Evolutionary conservation across 2,888 invertebrate species (phyloP).

Genomic region (Ennomos erosarius): DNA sequence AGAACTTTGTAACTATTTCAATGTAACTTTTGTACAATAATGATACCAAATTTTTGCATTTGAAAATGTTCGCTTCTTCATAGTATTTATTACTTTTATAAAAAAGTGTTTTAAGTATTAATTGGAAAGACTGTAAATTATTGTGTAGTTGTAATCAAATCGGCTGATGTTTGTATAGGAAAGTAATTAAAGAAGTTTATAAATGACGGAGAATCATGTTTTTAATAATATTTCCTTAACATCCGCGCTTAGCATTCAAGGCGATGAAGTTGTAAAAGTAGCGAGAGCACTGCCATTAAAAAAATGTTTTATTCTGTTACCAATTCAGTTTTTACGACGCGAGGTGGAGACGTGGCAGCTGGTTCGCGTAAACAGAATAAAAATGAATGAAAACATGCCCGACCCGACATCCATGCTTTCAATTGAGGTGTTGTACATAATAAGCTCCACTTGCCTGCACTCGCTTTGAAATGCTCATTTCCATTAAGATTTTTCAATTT

Average conservation of each 20-base stretch:
- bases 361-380: conserved; percentile 75
- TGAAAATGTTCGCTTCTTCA: conserved; percentile 77
- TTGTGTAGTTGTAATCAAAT: conserved; percentile 79
- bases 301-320: conserved; percentile 72
- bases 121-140: conserved; percentile 84
- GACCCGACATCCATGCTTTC: conserved; percentile 56
- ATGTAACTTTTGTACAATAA: conserved; percentile 83
- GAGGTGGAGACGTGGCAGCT: conserved; percentile 68
- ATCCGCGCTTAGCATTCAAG: conserved; percentile 37
- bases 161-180: conserved; percentile 82
- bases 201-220: conserved; percentile 57
- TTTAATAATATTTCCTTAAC: conserved; percentile 42
- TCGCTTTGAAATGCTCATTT: conserved; percentile 56
- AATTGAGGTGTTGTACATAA: conserved; percentile 52
- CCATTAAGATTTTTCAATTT: conserved; percentile 55
- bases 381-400: conserved; percentile 63
- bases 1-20: conserved; percentile 67
- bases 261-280: conserved; percentile 54
- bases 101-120: conserved; percentile 79
- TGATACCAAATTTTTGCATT: conserved; percentile 84
- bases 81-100: conserved; percentile 78
- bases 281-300: conserved; percentile 55
- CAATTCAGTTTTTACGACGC: conserved; percentile 75
- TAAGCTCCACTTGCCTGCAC: conserved; percentile 52
- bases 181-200: conserved; percentile 81